These are phyloP conservation scores for Eristalinus sepulchralis DNA, from an alignment of 2,888 invertebrate species.

Conservation along the genomic window DNA sequence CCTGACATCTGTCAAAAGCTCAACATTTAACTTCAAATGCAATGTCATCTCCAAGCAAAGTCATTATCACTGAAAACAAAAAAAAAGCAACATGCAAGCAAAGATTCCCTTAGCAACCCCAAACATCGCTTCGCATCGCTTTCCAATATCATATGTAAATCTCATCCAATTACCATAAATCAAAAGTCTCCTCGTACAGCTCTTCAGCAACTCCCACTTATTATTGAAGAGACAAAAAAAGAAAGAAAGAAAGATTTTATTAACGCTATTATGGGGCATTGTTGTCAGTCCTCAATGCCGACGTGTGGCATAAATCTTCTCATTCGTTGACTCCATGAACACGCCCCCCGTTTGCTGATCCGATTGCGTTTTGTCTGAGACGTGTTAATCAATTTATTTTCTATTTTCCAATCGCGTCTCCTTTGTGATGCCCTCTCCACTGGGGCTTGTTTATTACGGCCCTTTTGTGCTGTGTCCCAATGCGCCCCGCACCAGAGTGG, in stretches of 20 bases:
- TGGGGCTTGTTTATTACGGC: neutral
- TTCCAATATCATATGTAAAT: neutral
- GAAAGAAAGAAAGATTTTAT: neutral
- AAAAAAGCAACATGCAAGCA: neutral
- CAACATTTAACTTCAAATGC: too few relatives aligned
- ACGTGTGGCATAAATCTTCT: slow-evolving; percentile 14
- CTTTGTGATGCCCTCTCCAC: neutral
- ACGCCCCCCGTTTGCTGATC: neutral
- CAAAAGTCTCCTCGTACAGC: neutral
- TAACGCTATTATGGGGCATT: slow-evolving; percentile 10
- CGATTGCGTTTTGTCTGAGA: neutral
- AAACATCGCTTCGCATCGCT: neutral
- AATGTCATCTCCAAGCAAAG: too few relatives aligned
- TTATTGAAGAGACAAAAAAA: neutral
- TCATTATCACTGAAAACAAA: too few relatives aligned
- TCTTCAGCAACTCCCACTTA: neutral
- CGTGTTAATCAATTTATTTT: slow-evolving; percentile 11
- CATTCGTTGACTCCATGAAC: neutral
- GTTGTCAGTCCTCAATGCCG: slow-evolving; percentile 3
- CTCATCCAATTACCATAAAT: neutral
- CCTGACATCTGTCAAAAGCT: too few relatives aligned
- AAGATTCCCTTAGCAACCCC: neutral
- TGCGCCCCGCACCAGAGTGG: neutral
- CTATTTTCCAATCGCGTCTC: slow-evolving; percentile 1
- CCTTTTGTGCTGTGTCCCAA: neutral